A percentile compares a stretch with the other conserved stretches of the same genome.
Conservation (phyloP, 2,113 vertebrate species). For the Xerus inauris region DNA sequence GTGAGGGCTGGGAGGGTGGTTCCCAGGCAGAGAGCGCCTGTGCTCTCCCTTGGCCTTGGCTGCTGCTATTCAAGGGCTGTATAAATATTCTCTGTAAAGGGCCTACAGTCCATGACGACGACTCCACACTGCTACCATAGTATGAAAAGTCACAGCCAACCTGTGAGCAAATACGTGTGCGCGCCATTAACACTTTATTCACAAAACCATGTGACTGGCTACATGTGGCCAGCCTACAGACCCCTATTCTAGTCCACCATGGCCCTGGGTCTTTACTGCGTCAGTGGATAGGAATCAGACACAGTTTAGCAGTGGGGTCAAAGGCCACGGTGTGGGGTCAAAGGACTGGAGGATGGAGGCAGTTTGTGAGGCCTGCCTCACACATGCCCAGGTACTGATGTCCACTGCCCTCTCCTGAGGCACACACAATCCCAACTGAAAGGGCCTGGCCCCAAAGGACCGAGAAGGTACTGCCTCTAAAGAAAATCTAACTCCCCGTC, state of each 20-base stretch:
- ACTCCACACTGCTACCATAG: not conserved
- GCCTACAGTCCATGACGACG: not conserved
- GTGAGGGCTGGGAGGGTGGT: not conserved
- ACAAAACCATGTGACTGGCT: not conserved
- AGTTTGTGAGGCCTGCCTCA: not conserved
- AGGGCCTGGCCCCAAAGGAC: not conserved
- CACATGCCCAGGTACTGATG: not conserved
- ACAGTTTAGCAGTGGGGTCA: not conserved
- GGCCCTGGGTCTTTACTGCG: not conserved
- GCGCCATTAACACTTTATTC: slow-evolving; percentile 39
- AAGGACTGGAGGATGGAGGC: not conserved
- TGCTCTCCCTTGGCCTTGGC: not conserved
- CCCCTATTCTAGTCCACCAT: not conserved
- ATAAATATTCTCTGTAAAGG: not conserved
- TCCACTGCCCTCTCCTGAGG: not conserved
- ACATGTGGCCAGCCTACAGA: not conserved
- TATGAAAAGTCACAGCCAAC: not conserved
- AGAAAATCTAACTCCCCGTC: not conserved
- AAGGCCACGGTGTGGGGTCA: not conserved
- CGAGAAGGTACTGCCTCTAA: not conserved
- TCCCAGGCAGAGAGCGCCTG: accelerated
- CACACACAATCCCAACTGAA: not conserved
- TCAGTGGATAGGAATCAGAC: not conserved
- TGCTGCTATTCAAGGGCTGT: not conserved
- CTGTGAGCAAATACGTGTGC: not conserved